Conservation (phyloP, 1,140 invertebrate genomes). For the Amyelois transitella region DNA sequence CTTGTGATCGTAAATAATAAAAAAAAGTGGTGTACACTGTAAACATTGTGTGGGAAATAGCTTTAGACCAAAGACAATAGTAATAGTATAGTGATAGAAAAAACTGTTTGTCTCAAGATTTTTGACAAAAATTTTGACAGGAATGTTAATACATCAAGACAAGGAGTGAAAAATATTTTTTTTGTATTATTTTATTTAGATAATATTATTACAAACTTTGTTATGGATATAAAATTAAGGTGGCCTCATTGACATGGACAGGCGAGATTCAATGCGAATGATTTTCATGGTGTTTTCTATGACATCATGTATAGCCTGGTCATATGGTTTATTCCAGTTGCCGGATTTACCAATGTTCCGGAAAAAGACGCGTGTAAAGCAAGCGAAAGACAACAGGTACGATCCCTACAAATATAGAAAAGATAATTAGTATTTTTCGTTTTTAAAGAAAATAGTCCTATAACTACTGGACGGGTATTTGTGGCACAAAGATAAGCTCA, state of each 20-base stretch:
- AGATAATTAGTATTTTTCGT: too few species aligned
- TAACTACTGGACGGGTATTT: too few species aligned
- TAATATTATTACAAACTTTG: conserved; percentile 7
- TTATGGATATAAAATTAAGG: conserved; percentile 18
- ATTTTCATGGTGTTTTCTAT: conserved; percentile 35
- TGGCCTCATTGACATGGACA: conserved; percentile 32
- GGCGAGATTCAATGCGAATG: conserved; percentile 31
- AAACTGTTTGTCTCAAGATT: conserved; percentile 1
- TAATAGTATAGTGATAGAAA: background rate
- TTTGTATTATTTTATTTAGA: conserved; percentile 2
- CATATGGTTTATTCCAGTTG: conserved; percentile 31
- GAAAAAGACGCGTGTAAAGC: conserved; percentile 5
- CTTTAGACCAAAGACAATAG: background rate
- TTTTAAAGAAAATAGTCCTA: too few species aligned
- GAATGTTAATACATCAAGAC: conserved; percentile 15
- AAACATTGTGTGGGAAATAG: too few species aligned
- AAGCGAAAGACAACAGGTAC: conserved; percentile 17
- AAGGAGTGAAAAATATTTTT: conserved; percentile 1
- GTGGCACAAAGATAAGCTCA: too few species aligned
- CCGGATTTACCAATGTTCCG: conserved; percentile 7
- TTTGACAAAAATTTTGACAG: conserved; percentile 6
- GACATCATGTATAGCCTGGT: conserved; percentile 39
- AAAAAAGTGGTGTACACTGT: background rate
- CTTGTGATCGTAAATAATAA: too few species aligned
- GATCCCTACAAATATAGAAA: background rate